These are phyloP conservation scores for Stegostoma tigrinum DNA, from an alignment of 2,113 vertebrate species.

Conservation along the genomic window DNA sequence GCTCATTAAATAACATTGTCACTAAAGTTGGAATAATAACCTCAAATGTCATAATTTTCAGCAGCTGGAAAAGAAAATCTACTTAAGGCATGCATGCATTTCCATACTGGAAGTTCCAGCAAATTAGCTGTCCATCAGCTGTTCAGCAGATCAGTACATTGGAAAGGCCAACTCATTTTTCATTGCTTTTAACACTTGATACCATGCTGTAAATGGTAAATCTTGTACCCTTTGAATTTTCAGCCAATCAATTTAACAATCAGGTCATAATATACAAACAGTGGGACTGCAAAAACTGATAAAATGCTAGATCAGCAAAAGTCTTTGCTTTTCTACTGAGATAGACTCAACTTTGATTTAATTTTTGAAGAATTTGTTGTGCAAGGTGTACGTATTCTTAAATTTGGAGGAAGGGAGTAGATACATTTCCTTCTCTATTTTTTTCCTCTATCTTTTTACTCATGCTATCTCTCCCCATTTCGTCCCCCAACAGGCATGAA, in stretches of 20 bases:
- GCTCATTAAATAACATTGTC: neutral
- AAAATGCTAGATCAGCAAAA: neutral
- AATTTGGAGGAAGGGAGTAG: neutral
- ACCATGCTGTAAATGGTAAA: neutral
- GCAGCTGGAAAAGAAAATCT: neutral
- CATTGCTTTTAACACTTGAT: neutral
- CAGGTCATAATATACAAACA: neutral
- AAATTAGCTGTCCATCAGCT: slow-evolving; percentile 12
- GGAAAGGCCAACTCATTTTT: slow-evolving; percentile 25
- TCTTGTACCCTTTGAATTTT: neutral
- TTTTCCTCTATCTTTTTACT: neutral
- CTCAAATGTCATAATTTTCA: slow-evolving; percentile 11
- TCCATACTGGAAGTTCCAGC: neutral
- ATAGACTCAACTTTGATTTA: neutral
- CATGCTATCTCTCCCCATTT: neutral
- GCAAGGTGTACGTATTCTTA: neutral
- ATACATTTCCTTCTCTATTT: neutral
- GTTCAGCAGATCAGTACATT: slow-evolving; percentile 6
- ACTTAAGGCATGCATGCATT: neutral
- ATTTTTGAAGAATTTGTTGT: neutral
- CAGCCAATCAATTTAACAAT: neutral
- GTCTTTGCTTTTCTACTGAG: neutral
- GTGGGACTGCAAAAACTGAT: neutral
- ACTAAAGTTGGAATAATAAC: slow-evolving; percentile 27
- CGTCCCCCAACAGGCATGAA: neutral